Base-by-base conservation (phyloP, 2,797 vertebrate species). In the Hoplostethus atlanticus region DNA sequence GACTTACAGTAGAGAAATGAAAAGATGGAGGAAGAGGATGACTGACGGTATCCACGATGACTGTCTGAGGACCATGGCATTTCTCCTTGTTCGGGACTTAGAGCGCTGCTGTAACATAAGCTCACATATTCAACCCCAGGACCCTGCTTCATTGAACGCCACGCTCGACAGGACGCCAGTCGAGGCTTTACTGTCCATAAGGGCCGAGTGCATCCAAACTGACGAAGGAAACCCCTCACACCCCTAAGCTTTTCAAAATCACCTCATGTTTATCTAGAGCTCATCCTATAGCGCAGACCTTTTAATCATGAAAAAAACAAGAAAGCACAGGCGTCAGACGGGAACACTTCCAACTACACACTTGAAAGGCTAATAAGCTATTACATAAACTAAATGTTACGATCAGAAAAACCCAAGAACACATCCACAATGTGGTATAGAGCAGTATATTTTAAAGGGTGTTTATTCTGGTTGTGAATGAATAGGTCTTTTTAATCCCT, bases 51-150 rank as follows among this genome's bases (percentile, higher is more conserved):
- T 16, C 56, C 58, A 17, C 9, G 31, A 46, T 6, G 40, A 44
- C 68, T 50, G 50, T 38, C 40, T n/a, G 56, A 63, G 53, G 52
- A 63, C 67, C 28, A n/a, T 30, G 56, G 17, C 17, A 12, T 44
- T 57, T 7, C 16, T 47, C 12, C 15, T 15, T 4, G 8, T 47
- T 12, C 4, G 12, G 10, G 46, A 74, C 63, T 75, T 15, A 5
- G 30, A 53, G 54, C 66, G 58, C 80, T 86, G 65, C 71, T 80
- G 75, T 83, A 70, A 55, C 6, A 54, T 54, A 10, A 31, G 38
- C 36, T 59, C 50, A 16, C 21, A 42, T 30, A 47, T 63, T 56
- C 54, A 52, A 21, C 36, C 13, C 34, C 21, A 48, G n/a, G 46
- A 51, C 34, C 2, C 60, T 12, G 25, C 17, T 2, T 36, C 51